Evolutionary conservation across 1,140 invertebrate genomes (phyloP).

Genomic region (Thaumatotibia leucotreta): DNA sequence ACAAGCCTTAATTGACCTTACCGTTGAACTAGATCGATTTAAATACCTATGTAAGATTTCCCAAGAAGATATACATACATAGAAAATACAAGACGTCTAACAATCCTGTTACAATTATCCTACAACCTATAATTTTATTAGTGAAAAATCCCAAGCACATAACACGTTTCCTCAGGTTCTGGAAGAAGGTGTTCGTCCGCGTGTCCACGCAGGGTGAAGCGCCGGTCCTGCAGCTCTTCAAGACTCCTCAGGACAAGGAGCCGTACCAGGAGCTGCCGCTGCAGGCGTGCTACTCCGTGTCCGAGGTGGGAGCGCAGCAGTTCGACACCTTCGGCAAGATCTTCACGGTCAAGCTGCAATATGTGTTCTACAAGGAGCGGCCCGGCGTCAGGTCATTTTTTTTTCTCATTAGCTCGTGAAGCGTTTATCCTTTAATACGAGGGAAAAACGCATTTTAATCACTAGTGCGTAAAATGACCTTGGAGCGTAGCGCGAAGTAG

Average conservation of each 20-base stretch:
- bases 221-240: constrained; percentile 91
- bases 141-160: not conserved
- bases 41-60: too few species aligned
- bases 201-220: constrained; percentile 88
- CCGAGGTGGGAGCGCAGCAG: constrained; percentile 95
- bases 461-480: too few species aligned
- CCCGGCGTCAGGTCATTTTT: constrained; percentile 86
- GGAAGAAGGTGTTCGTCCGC: constrained; percentile 97
- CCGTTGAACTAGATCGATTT: too few species aligned
- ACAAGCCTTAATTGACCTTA: too few species aligned
- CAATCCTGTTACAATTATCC: too few species aligned
- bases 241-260: constrained; percentile 90
- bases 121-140: too few species aligned
- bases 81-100: too few species aligned
- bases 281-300: constrained; percentile 94
- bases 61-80: too few species aligned
- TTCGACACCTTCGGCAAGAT: constrained; percentile 99
- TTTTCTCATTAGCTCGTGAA: too few species aligned
- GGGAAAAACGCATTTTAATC: too few species aligned
- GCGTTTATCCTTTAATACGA: too few species aligned
- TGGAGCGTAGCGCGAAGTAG: too few species aligned
- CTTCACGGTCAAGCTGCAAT: constrained; percentile 98
- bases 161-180: constrained; percentile 81
- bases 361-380: constrained; percentile 98
- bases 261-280: constrained; percentile 95